phyloP scores from a whole-genome alignment of 2,797 vertebrate species.

The Anguilla anguilla region DNA sequence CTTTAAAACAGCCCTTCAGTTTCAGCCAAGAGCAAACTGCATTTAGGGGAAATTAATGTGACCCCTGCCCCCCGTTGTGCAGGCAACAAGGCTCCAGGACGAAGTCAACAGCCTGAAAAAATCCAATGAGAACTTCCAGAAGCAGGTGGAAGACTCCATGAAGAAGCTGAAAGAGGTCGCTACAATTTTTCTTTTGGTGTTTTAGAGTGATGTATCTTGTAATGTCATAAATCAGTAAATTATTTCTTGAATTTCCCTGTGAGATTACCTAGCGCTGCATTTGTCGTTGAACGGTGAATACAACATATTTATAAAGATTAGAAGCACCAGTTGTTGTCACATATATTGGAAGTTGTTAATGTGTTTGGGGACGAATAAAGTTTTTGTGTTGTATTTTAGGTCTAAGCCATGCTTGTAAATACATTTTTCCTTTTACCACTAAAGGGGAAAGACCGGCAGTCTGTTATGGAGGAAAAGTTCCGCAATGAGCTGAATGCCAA shows the following conservation, averaged over 20 bases:
- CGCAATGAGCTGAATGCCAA: conserved; percentile 91
- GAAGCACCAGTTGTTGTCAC: neutral
- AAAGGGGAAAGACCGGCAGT: conserved; percentile 88
- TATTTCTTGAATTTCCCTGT: neutral
- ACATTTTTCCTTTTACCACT: neutral
- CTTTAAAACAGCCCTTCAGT: neutral
- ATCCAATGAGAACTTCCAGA: conserved; percentile 81
- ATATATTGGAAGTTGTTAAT: neutral
- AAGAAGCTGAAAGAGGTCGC: conserved; percentile 90
- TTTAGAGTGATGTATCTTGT: neutral
- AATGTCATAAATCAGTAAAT: neutral
- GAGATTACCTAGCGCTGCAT: neutral
- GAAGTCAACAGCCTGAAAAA: conserved; percentile 81
- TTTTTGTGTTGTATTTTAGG: neutral
- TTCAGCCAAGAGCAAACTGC: neutral
- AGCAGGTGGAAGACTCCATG: conserved; percentile 85
- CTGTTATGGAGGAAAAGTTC: conserved; percentile 91
- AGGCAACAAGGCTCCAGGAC: conserved; percentile 84
- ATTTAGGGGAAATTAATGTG: neutral
- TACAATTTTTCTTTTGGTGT: neutral
- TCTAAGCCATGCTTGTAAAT: neutral
- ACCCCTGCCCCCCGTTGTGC: neutral
- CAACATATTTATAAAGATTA: neutral
- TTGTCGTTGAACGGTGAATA: neutral
- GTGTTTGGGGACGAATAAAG: neutral